Base-by-base conservation (phyloP, 2,888 invertebrate species). In the Tromatobia lineatoria region DNA sequence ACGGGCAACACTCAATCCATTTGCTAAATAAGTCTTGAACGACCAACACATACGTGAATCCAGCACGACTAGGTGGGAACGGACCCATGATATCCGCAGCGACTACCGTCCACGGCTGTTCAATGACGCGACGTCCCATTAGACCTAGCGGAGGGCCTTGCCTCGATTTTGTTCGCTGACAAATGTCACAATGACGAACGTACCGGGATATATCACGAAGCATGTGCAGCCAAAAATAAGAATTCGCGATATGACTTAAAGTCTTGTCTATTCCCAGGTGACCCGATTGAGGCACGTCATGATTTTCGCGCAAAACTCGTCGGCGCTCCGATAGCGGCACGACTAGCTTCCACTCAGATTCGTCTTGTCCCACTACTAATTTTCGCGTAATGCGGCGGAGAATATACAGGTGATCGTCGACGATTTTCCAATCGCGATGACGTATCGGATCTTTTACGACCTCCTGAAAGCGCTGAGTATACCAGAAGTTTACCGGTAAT, bases 211-310 rank as follows among this genome's bases (percentile, higher is more conserved):
- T 85, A 2, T 88, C 87, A 0, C 45, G 8, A 2, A 29, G 18
- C 81, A 87, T 69, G 0, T 75, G 66, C 0, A 87, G 88, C 88
- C 89, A 90, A 45, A 82, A 89, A 47, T 88, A 88, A 1, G n/a
- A 6, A 0, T 6, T 13, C 1, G 54, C 42, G 1, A 85, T 52
- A 8, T 84, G 45, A 0, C 25, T 15, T 1, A 74, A 74, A 0
- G 87, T 89, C 52, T 87, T 88, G 8, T 70, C 64, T 1, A 87
- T 73, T 0, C 90, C 90, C 8, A 86, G 61, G 38, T 89, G 89
- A 0, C 86, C 89, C 0, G 79, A 61, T 79, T 11, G 87, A 78
- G 59, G 84, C 18, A 70, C 80, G 47, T 66, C 52, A 18, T 80
- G 88, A 54, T 52, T 52, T 69, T 85, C 85, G 0, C 20, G 47